A percentile compares a stretch with the other conserved stretches of the same genome.
Conservation (phyloP, 2,797 vertebrate genomes). For the Enoplosus armatus region DNA sequence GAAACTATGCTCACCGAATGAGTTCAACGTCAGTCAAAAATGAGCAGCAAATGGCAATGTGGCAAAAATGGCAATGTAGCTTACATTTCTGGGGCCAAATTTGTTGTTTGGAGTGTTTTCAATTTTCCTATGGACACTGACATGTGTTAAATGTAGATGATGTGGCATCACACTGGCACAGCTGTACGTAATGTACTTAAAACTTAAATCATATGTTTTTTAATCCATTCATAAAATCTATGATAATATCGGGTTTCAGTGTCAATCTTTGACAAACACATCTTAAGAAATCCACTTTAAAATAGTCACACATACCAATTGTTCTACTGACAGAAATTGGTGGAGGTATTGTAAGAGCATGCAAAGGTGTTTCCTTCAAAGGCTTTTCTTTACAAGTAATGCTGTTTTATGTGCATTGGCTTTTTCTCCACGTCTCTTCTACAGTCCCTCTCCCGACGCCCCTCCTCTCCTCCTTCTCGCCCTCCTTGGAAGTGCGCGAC, state of each 20-base stretch:
- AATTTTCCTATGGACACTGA: neutral
- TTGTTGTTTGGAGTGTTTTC: neutral
- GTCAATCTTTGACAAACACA: neutral
- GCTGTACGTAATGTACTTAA: neutral
- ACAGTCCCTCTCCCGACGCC: conserved; percentile 1
- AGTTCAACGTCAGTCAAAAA: neutral
- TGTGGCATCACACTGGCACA: neutral
- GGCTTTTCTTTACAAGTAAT: conserved; percentile 28
- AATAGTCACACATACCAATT: neutral
- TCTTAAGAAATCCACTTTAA: conserved; percentile 5
- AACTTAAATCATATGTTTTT: too few relatives aligned
- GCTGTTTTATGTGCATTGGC: neutral
- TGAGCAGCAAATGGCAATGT: neutral
- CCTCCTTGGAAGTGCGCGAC: conserved; percentile 10
- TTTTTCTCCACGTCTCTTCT: conserved; percentile 6
- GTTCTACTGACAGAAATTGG: neutral
- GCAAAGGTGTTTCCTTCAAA: conserved; percentile 32
- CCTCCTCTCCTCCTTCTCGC: conserved; percentile 19
- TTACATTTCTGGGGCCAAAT: neutral
- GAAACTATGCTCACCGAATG: neutral
- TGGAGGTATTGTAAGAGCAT: conserved; percentile 7
- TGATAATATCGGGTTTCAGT: neutral
- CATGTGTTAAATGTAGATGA: neutral
- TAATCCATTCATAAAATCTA: conserved; percentile 27
- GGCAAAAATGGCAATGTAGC: too few relatives aligned